Conservation (phyloP, 2,888 invertebrate genomes). For the Leucoma salicis region DNA sequence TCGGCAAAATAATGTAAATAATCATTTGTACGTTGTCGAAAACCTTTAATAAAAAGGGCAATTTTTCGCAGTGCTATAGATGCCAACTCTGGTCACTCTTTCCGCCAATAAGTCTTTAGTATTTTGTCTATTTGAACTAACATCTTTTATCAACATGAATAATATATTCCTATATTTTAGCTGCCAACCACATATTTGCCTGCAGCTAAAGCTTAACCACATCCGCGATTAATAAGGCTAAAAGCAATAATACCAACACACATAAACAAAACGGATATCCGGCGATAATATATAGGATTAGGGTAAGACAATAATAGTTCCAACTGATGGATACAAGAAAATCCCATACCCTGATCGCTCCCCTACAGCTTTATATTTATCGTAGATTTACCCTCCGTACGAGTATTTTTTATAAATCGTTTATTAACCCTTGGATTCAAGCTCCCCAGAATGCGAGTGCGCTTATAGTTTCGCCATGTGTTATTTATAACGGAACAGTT, state of each 20-base stretch:
- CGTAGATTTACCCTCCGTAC: neutral
- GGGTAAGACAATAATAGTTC: conserved; percentile 16
- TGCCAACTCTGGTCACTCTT: too few relatives aligned
- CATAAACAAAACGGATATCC: conserved; percentile 3
- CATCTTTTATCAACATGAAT: too few relatives aligned
- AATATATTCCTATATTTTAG: too few relatives aligned
- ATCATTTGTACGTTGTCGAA: too few relatives aligned
- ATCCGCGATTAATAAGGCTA: neutral
- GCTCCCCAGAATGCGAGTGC: too few relatives aligned
- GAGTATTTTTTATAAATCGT: neutral
- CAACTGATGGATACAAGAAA: conserved; percentile 12
- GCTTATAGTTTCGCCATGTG: too few relatives aligned
- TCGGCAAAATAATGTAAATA: too few relatives aligned
- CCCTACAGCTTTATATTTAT: conserved; percentile 5
- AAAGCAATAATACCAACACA: neutral
- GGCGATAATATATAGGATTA: conserved; percentile 19
- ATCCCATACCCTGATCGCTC: neutral
- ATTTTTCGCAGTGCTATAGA: too few relatives aligned
- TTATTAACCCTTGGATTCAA: neutral
- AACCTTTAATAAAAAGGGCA: too few relatives aligned
- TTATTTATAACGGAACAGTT: too few relatives aligned
- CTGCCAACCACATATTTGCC: neutral
- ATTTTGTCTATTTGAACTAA: too few relatives aligned
- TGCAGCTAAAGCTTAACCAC: neutral
- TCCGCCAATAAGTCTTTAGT: too few relatives aligned